Percentiles rank a stretch among this genome's conserved stretches.
phyloP scores from a whole-genome alignment of 2,888 invertebrate genomes.

The Criorhina ranunculi region DNA sequence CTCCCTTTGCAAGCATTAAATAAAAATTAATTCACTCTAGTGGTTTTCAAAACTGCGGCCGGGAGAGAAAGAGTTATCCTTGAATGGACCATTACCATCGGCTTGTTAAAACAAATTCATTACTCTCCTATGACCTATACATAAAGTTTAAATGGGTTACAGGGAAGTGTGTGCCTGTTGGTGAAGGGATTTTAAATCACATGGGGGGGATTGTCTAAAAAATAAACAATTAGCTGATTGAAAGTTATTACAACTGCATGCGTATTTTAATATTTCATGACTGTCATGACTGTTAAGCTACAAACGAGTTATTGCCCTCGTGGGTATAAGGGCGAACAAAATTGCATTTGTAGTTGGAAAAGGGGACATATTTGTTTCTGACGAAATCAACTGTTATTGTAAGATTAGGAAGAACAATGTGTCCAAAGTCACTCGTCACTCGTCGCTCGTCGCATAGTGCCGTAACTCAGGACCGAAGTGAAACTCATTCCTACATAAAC shows the following conservation, averaged over 20 bases:
- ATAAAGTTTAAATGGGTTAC: slow-evolving; percentile 66
- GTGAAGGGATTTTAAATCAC: slow-evolving; percentile 12
- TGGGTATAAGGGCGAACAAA: no score
- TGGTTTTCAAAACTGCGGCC: slow-evolving; percentile 24
- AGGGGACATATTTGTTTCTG: no score
- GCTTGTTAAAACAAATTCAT: slow-evolving; percentile 30
- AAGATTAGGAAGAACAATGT: no score
- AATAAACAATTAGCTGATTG: slow-evolving; percentile 43
- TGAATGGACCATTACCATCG: slow-evolving; percentile 30
- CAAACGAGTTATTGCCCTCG: neutral
- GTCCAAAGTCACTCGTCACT: no score
- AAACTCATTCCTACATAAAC: no score
- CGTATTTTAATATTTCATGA: slow-evolving; percentile 7
- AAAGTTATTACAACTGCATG: slow-evolving; percentile 34
- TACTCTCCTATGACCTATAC: slow-evolving; percentile 63
- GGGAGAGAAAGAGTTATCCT: no score
- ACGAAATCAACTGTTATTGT: no score
- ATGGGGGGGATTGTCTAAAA: neutral
- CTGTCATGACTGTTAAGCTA: neutral
- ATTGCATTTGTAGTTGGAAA: no score
- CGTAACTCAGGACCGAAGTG: no score
- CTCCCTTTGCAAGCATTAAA: slow-evolving; percentile 51
- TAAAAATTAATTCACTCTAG: slow-evolving; percentile 51
- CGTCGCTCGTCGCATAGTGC: no score
- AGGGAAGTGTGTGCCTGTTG: neutral